Conservation (phyloP, 2,113 vertebrate species). For the Pao palembangensis region DNA sequence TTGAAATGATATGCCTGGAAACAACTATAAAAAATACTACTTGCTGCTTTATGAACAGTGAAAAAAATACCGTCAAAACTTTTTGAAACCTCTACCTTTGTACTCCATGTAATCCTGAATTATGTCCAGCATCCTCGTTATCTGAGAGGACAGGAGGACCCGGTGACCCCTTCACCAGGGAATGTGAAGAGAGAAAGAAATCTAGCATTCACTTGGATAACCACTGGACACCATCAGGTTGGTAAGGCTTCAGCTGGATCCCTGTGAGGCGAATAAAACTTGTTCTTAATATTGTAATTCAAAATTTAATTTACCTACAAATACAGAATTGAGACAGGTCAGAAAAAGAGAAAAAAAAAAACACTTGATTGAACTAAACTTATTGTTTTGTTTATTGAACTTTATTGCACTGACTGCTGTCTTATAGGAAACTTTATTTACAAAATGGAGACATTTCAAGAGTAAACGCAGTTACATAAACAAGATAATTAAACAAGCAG, state of each 20-base stretch:
- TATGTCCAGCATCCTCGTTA: slow-evolving; percentile 92
- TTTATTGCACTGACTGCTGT: not conserved
- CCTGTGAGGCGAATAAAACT: slow-evolving; percentile 64
- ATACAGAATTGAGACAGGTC: not conserved
- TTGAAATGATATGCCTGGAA: too few relatives aligned
- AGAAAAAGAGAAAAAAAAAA: not conserved
- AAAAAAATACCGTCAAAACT: too few relatives aligned
- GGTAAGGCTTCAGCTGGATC: slow-evolving; percentile 81
- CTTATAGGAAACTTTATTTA: too few relatives aligned
- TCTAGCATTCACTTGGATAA: slow-evolving; percentile 68
- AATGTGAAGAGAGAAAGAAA: not conserved
- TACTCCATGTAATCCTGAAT: slow-evolving; percentile 93
- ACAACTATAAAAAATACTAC: too few relatives aligned
- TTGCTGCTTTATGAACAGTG: too few relatives aligned
- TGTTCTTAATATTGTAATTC: too few relatives aligned
- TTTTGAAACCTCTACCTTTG: slow-evolving; percentile 71
- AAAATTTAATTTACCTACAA: too few relatives aligned
- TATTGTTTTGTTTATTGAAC: not conserved
- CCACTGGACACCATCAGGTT: slow-evolving; percentile 87
- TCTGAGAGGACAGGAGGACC: slow-evolving; percentile 90
- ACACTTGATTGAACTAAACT: not conserved
- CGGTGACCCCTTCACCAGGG: slow-evolving; percentile 77
- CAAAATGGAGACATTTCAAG: not conserved
- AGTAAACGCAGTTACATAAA: not conserved
- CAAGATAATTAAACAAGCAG: too few relatives aligned